phyloP scores from a whole-genome alignment of 2,113 vertebrate genomes.

The Oxyura jamaicensis region DNA sequence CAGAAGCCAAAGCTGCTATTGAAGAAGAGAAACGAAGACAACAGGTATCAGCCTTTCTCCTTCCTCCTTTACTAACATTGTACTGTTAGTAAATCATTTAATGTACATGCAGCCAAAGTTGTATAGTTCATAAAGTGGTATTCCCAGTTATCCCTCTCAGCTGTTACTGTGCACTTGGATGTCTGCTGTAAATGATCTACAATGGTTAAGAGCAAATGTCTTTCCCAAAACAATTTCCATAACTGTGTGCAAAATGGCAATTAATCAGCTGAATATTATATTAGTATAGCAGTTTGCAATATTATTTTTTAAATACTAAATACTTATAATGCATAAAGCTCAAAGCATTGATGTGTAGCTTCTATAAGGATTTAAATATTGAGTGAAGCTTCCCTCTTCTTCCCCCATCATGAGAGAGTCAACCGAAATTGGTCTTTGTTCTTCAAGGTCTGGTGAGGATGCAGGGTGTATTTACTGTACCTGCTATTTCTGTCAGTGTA shows the following conservation, averaged over 20 bases:
- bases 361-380: not conserved
- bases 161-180: not conserved
- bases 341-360: not conserved
- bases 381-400: not conserved
- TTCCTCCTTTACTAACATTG: not conserved
- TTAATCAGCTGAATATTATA: not conserved
- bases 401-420: not conserved
- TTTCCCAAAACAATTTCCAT: not conserved
- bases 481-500: not conserved
- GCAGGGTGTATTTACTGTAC: not conserved
- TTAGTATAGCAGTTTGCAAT: not conserved
- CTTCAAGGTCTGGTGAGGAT: not conserved
- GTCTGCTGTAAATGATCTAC: not conserved
- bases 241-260: not conserved
- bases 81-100: not conserved
- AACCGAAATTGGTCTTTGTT: not conserved
- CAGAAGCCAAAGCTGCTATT: conserved; percentile 85
- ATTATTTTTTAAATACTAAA: not conserved
- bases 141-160: not conserved
- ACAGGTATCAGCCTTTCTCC: conserved; percentile 78
- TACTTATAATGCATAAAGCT: not conserved
- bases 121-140: not conserved
- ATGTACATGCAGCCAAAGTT: not conserved
- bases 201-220: not conserved
- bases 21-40: conserved; percentile 90